phyloP scores from a whole-genome alignment of 2,888 invertebrate genomes.

The Lycophotia porphyrea region DNA sequence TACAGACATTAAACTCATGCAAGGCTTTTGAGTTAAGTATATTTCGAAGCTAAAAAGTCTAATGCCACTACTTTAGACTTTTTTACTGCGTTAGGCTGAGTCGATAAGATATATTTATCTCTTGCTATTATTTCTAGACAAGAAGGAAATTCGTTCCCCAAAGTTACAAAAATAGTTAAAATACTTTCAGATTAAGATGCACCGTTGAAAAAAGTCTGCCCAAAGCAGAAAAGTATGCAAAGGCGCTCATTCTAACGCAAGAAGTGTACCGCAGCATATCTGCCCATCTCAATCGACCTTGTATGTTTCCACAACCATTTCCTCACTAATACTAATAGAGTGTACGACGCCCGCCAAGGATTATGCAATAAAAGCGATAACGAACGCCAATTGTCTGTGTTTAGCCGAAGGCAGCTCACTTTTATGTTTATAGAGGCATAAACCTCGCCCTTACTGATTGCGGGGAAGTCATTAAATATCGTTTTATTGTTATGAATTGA shows the following conservation, averaged over 20 bases:
- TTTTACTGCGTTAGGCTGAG: not conserved
- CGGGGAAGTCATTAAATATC: constrained; percentile 58
- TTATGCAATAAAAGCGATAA: constrained; percentile 74
- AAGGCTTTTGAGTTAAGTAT: not conserved
- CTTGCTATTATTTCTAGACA: not conserved
- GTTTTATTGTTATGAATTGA: constrained; percentile 55
- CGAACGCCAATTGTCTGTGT: constrained; percentile 68
- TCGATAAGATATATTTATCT: not conserved
- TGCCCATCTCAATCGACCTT: not conserved
- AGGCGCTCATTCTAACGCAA: no score
- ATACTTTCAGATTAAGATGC: not conserved
- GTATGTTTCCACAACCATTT: constrained; percentile 38
- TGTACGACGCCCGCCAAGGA: constrained; percentile 63
- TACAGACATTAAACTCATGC: not conserved
- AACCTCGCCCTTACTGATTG: constrained; percentile 57
- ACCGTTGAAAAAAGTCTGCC: not conserved
- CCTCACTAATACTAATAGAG: constrained; percentile 62
- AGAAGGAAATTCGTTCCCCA: not conserved
- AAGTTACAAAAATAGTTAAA: not conserved
- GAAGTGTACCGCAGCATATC: not conserved
- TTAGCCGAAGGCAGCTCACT: constrained; percentile 59
- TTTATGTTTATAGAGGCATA: constrained; percentile 62
- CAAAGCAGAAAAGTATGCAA: not conserved
- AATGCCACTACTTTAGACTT: no score
- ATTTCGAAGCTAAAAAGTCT: not conserved